Evolutionary conservation across 2,797 vertebrate species (phyloP).

Genomic region (Clarias pachynema): DNA sequence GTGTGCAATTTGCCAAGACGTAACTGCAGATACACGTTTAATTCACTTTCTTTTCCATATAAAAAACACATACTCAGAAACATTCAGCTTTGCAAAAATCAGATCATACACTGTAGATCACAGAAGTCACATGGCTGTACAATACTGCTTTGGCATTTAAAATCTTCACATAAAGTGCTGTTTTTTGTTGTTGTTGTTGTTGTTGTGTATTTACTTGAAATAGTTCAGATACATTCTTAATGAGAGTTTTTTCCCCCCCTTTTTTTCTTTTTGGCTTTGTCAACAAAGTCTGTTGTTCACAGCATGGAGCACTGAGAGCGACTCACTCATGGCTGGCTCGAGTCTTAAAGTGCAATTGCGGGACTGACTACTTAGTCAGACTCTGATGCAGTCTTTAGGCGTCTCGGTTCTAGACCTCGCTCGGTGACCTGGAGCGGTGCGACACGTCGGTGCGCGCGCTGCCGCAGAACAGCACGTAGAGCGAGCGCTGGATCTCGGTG

Average conservation of each 20-base stretch:
- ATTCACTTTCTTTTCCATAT: conserved; percentile 63
- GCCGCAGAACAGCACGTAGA: conserved; percentile 92
- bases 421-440: conserved; percentile 93
- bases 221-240: conserved; percentile 79
- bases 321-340: conserved; percentile 66
- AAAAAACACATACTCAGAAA: conserved; percentile 63
- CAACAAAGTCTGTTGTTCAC: conserved; percentile 76
- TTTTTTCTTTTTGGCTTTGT: conserved; percentile 35
- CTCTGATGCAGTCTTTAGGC: conserved; percentile 65
- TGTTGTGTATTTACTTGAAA: conserved; percentile 70
- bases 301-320: conserved; percentile 65
- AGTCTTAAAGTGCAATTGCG: conserved; percentile 86
- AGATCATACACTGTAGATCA: conserved; percentile 60
- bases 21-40: not conserved
- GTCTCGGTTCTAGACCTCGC: conserved; percentile 81
- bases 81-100: conserved; percentile 75
- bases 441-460: conserved; percentile 88
- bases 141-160: conserved; percentile 94
- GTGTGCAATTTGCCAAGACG: not conserved
- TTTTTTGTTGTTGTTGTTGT: not conserved
- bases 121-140: conserved; percentile 71
- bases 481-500: conserved; percentile 92
- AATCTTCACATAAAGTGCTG: conserved; percentile 90
- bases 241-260: conserved; percentile 61
- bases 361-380: conserved; percentile 56